Percentiles rank a stretch among this genome's conserved stretches.
Evolutionary conservation across 2,888 invertebrate species (phyloP).

Genomic region (Hylaea fasciaria): DNA sequence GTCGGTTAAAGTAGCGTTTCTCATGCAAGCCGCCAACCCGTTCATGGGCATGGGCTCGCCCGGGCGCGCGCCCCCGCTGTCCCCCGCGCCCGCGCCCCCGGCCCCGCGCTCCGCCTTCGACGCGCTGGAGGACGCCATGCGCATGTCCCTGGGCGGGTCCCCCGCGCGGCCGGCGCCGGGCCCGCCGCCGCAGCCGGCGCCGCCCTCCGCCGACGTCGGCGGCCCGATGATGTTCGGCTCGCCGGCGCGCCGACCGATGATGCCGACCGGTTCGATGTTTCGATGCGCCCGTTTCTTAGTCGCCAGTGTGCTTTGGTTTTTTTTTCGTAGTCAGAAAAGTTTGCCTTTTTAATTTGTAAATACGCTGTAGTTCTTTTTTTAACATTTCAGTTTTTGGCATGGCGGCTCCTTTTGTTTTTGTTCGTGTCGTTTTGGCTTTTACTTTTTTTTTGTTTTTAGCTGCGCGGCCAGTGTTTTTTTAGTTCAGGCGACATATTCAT

Average conservation of each 20-base stretch:
- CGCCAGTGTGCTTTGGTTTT: constrained; percentile 46
- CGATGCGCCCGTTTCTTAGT: constrained; percentile 50
- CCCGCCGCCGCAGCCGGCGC: constrained; percentile 72
- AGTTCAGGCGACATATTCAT: constrained; percentile 14
- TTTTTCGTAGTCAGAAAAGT: constrained; percentile 36
- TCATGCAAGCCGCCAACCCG: constrained; percentile 86
- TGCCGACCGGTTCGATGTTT: constrained; percentile 79
- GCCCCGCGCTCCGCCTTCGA: constrained; percentile 85
- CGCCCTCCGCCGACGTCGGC: constrained; percentile 73
- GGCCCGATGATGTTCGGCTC: constrained; percentile 77
- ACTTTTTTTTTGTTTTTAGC: constrained; percentile 32
- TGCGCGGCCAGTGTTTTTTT: constrained; percentile 25
- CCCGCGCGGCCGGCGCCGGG: constrained; percentile 77
- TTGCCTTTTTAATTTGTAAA: constrained; percentile 44
- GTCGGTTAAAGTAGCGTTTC: constrained; percentile 53
- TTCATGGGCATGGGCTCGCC: constrained; percentile 87
- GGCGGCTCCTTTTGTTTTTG: constrained; percentile 25
- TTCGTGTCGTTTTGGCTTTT: constrained; percentile 46
- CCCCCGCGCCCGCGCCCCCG: constrained; percentile 84
- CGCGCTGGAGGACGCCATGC: constrained; percentile 88
- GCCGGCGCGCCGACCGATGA: constrained; percentile 76
- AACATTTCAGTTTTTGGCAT: constrained; percentile 40
- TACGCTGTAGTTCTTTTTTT: constrained; percentile 36
- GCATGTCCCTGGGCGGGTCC: constrained; percentile 88
- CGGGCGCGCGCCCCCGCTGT: constrained; percentile 73